phyloP scores from a whole-genome alignment of 2,113 vertebrate genomes.

The Ptilorrhoa leucosticta region DNA sequence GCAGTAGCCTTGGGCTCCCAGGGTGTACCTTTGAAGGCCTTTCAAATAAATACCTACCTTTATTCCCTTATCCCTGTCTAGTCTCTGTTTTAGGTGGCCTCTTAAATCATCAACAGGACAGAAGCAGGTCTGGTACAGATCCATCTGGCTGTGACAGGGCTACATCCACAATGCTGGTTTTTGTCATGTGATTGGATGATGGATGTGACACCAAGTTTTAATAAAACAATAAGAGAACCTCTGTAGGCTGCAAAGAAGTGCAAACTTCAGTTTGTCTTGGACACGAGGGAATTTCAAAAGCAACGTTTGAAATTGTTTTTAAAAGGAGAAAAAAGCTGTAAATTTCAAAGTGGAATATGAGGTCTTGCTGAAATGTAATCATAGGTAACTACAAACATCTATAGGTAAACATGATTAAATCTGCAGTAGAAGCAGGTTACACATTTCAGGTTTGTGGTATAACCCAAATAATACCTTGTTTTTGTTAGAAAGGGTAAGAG shows the following conservation, averaged over 20 bases:
- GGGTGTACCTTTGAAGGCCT: too few species aligned
- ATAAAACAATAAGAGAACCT: background rate
- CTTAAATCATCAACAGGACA: too few species aligned
- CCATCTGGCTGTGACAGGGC: background rate
- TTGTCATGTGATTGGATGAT: background rate
- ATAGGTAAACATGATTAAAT: background rate
- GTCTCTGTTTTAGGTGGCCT: too few species aligned
- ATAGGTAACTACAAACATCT: background rate
- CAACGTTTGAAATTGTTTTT: background rate
- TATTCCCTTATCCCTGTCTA: too few species aligned
- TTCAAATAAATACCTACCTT: too few species aligned
- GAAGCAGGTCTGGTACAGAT: background rate
- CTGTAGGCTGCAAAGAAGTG: background rate
- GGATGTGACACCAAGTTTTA: background rate
- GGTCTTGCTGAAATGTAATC: background rate
- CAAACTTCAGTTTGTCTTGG: background rate
- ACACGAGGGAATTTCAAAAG: background rate
- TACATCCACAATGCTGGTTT: background rate
- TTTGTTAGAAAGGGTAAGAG: background rate
- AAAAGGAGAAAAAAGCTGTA: background rate
- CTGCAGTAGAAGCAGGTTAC: background rate
- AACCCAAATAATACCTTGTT: background rate
- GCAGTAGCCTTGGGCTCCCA: too few species aligned
- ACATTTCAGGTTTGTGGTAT: background rate
- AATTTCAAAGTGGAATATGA: background rate